Evolutionary conservation across 2,797 vertebrate species (phyloP).

Genomic region (Gorsachius magnificus): DNA sequence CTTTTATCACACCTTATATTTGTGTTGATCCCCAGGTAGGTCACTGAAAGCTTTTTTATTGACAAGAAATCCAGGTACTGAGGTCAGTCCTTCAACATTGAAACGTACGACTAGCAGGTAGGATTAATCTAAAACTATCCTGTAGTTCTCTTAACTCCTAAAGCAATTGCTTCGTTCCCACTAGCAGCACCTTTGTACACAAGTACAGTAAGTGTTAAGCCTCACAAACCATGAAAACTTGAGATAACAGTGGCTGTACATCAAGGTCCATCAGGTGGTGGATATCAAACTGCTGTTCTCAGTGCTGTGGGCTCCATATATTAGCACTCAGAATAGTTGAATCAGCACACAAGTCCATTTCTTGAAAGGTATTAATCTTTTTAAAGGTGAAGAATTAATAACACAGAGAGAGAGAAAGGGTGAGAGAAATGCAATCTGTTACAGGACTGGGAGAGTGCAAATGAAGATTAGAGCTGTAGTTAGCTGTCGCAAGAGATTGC

Average conservation of each 20-base stretch:
- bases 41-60: constrained; percentile 16
- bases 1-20: constrained; percentile 48
- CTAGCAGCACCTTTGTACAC: constrained; percentile 37
- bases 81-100: constrained; percentile 15
- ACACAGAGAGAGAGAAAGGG: constrained; percentile 40
- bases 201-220: constrained; percentile 65
- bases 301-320: constrained; percentile 62
- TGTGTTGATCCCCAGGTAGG: constrained; percentile 31
- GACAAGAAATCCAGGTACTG: constrained; percentile 6
- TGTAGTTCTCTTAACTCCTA: constrained; percentile 45
- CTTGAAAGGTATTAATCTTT: constrained; percentile 72
- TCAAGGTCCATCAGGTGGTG: constrained; percentile 66
- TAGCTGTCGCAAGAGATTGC: constrained; percentile 52
- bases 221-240: constrained; percentile 59
- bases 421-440: constrained; percentile 46
- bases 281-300: constrained; percentile 69
- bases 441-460: constrained; percentile 54
- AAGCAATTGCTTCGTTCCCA: constrained; percentile 48
- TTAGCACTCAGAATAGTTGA: constrained; percentile 74
- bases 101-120: constrained; percentile 13
- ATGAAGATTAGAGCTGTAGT: constrained; percentile 63
- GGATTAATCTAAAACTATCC: constrained; percentile 53
- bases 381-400: constrained; percentile 69
- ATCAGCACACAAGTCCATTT: constrained; percentile 74
- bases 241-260: constrained; percentile 62